phyloP scores from a whole-genome alignment of 2,113 vertebrate genomes.

The Crocuta crocuta region DNA sequence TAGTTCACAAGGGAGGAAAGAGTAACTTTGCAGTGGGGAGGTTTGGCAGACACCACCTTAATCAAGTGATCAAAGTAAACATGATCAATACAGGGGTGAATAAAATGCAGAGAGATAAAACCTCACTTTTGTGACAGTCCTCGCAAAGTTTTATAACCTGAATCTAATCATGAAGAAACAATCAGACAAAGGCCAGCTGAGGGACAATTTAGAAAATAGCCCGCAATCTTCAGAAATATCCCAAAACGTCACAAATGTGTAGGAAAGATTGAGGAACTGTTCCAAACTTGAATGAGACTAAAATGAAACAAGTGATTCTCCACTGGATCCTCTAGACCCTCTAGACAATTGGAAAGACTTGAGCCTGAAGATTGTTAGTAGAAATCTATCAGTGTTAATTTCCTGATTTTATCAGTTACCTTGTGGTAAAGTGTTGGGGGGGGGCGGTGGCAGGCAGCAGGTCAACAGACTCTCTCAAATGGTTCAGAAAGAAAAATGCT shows the following conservation, averaged over 20 bases:
- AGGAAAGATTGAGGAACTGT: not conserved
- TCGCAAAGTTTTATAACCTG: not conserved
- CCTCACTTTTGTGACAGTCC: not conserved
- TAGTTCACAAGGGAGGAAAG: not conserved
- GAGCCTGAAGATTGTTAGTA: not conserved
- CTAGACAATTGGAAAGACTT: not conserved
- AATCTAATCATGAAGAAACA: not conserved
- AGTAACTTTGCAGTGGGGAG: not conserved
- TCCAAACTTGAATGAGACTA: not conserved
- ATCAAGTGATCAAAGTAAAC: not conserved
- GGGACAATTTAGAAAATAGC: not conserved
- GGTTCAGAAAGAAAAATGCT: not conserved
- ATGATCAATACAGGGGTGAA: not conserved
- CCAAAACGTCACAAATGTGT: not conserved
- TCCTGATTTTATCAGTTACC: not conserved
- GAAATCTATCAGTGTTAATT: not conserved
- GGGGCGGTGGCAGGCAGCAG: accelerated
- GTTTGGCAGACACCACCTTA: not conserved
- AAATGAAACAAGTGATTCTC: not conserved
- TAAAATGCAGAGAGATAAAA: not conserved
- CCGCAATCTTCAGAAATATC: not conserved
- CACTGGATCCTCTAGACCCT: not conserved
- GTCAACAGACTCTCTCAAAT: not conserved
- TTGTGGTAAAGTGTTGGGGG: not conserved
- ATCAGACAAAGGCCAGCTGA: not conserved